These are phyloP conservation scores for Ceratina japonica DNA, from an alignment of 1,140 invertebrate species.

Conservation along the genomic window DNA sequence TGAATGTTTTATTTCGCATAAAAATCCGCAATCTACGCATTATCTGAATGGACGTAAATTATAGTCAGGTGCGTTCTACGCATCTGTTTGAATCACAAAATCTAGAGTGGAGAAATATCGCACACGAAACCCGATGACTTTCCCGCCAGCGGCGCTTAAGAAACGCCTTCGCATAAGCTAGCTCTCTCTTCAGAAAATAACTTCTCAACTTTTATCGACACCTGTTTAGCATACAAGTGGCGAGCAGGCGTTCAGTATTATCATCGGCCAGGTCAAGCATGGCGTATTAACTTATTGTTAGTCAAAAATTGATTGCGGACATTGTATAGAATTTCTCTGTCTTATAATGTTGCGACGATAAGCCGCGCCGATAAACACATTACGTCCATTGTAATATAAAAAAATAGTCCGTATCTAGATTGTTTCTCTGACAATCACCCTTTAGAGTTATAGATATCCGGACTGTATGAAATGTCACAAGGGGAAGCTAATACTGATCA, in stretches of 20 bases:
- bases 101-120: neutral
- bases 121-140: neutral
- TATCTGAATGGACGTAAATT: neutral
- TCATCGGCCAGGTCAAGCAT: neutral
- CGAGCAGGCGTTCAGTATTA: neutral
- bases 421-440: slow-evolving; percentile 8
- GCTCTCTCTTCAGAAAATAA: slow-evolving; percentile 7
- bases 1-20: neutral
- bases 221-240: slow-evolving; percentile 42
- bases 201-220: slow-evolving; percentile 24
- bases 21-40: neutral
- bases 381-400: slow-evolving; percentile 24
- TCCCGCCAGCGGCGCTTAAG: neutral
- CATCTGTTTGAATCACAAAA: neutral
- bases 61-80: slow-evolving; percentile 6
- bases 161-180: neutral
- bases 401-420: neutral
- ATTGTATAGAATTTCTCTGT: neutral
- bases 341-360: slow-evolving; percentile 1
- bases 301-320: neutral
- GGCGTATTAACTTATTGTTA: slow-evolving; percentile 21
- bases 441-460: slow-evolving; percentile 8
- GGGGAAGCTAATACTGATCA: slow-evolving; percentile 30
- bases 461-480: slow-evolving; percentile 27
- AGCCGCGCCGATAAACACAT: slow-evolving; percentile 33